Conservation (phyloP, 1,140 invertebrate species). For the Chironomus tepperi region DNA sequence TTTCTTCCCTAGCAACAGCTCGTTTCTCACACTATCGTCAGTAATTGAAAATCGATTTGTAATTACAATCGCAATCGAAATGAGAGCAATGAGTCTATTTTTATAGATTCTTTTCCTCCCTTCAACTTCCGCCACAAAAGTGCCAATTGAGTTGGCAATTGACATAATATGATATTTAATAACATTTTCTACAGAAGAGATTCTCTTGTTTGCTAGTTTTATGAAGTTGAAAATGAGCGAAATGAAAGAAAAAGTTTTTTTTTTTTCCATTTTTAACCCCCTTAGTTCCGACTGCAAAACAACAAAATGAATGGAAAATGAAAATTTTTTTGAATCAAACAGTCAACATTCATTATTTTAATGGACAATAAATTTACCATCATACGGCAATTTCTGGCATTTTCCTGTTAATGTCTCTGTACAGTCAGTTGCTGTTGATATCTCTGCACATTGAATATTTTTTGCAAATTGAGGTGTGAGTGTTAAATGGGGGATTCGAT, state of each 20-base stretch:
- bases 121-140: too few species aligned
- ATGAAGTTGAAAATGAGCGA: too few species aligned
- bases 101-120: too few species aligned
- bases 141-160: too few species aligned
- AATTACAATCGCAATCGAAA: not conserved
- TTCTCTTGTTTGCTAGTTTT: too few species aligned
- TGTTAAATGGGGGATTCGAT: not conserved
- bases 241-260: not conserved
- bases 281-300: not conserved
- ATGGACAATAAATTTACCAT: constrained; percentile 17
- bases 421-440: too few species aligned
- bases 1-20: not conserved
- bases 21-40: too few species aligned
- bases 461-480: not conserved
- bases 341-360: constrained; percentile 20
- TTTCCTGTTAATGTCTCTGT: not conserved
- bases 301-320: too few species aligned
- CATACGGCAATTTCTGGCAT: not conserved
- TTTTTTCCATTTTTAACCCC: not conserved
- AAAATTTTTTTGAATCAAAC: not conserved
- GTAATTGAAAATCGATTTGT: constrained; percentile 23
- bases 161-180: too few species aligned
- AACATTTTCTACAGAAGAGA: too few species aligned
- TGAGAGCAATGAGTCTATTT: too few species aligned
- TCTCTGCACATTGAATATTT: too few species aligned